These are phyloP conservation scores for Gopherus evgoodei DNA, from an alignment of 2,113 vertebrate genomes.

Conservation along the genomic window DNA sequence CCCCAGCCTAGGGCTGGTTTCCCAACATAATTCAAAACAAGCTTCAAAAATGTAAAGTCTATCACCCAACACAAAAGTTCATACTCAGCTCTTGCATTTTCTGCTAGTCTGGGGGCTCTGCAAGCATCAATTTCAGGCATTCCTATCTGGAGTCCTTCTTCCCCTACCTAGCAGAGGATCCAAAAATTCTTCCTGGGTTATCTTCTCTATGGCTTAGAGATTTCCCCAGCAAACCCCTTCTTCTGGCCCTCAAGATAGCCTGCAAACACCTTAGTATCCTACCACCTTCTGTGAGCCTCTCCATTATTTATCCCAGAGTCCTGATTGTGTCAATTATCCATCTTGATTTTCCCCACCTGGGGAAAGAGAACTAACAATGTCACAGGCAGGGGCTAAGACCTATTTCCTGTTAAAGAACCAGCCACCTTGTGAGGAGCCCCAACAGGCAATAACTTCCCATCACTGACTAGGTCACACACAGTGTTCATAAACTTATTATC, in stretches of 20 bases:
- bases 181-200: not conserved
- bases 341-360: not conserved
- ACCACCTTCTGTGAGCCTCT: not conserved
- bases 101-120: not conserved
- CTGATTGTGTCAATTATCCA: not conserved
- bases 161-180: not conserved
- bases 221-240: not conserved
- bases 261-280: too few species aligned
- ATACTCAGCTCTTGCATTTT: not conserved
- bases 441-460: not conserved
- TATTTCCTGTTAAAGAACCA: too few species aligned
- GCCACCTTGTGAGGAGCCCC: not conserved
- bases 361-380: not conserved
- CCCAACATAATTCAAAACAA: not conserved
- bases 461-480: not conserved
- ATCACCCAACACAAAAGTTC: not conserved
- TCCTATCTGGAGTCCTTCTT: not conserved
- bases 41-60: not conserved
- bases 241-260: not conserved
- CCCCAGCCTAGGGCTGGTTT: not conserved
- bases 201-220: not conserved
- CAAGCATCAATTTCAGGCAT: not conserved
- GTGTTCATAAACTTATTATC: not conserved
- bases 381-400: not conserved
- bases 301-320: not conserved